A percentile compares a stretch with the other conserved stretches of the same genome.
Conservation (phyloP, 1,140 invertebrate species). For the Whitmania pigra region DNA sequence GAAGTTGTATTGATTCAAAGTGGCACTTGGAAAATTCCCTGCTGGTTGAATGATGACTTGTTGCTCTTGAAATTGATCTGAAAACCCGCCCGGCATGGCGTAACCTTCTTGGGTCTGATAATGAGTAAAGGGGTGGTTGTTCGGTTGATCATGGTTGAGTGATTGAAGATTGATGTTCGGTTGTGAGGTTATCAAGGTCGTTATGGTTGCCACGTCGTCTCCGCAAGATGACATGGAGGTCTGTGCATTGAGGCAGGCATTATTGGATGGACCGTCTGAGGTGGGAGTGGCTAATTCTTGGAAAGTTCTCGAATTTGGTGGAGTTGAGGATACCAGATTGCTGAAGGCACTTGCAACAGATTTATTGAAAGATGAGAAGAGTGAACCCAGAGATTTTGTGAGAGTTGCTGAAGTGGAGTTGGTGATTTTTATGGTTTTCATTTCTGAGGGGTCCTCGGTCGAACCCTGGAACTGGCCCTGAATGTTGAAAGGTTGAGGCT, state of each 20-base stretch:
- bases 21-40: too few species aligned
- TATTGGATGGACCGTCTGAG: slow-evolving; percentile 4
- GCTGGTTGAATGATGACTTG: too few species aligned
- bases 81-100: too few species aligned
- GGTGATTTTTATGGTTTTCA: slow-evolving; percentile 19
- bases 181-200: neutral
- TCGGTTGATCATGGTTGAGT: neutral
- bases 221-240: neutral
- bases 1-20: too few species aligned
- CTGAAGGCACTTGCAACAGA: slow-evolving; percentile 22
- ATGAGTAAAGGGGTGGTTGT: neutral
- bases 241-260: neutral
- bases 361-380: slow-evolving; percentile 24
- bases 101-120: too few species aligned
- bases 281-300: neutral
- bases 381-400: slow-evolving; percentile 18
- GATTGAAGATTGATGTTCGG: slow-evolving; percentile 2
- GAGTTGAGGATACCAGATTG: slow-evolving; percentile 21
- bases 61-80: too few species aligned
- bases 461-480: neutral
- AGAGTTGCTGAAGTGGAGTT: slow-evolving; percentile 17
- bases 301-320: slow-evolving; percentile 7
- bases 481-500: slow-evolving; percentile 33
- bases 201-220: neutral
- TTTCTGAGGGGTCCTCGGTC: neutral